Conservation (phyloP, 2,797 vertebrate genomes). For the Platyrinchus mystaceus region DNA sequence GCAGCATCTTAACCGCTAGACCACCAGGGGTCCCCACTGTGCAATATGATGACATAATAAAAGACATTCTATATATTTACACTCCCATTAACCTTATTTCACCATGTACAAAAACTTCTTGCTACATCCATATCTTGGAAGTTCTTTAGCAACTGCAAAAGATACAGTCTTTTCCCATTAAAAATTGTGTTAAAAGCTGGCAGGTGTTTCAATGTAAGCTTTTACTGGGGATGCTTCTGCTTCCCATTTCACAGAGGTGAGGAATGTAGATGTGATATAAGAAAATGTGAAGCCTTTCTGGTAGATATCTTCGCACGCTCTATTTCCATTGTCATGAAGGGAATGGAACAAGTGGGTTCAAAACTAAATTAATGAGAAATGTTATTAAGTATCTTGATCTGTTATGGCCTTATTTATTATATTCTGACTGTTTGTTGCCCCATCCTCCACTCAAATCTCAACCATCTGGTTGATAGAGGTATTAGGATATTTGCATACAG, state of each 20-base stretch:
- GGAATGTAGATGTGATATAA: background rate
- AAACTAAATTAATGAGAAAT: background rate
- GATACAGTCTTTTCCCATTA: background rate
- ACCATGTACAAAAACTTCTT: background rate
- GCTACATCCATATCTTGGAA: background rate
- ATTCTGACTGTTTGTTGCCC: background rate
- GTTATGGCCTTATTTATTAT: background rate
- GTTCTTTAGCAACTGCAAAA: background rate
- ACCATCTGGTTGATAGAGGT: rapidly evolving
- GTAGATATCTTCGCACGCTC: background rate
- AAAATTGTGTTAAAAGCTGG: background rate
- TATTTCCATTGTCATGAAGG: rapidly evolving
- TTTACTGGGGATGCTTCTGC: background rate
- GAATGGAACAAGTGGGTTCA: background rate
- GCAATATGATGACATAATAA: background rate
- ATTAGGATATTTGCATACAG: background rate
- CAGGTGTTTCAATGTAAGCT: background rate
- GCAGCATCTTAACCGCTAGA: too few species aligned
- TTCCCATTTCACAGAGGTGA: background rate
- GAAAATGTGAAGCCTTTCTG: background rate
- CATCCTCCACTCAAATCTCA: background rate
- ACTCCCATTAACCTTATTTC: background rate
- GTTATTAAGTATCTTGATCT: background rate
- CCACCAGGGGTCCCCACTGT: too few species aligned
- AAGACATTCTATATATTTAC: background rate